Conservation (phyloP, 2,797 vertebrate species). For the Amazona ochrocephala region DNA sequence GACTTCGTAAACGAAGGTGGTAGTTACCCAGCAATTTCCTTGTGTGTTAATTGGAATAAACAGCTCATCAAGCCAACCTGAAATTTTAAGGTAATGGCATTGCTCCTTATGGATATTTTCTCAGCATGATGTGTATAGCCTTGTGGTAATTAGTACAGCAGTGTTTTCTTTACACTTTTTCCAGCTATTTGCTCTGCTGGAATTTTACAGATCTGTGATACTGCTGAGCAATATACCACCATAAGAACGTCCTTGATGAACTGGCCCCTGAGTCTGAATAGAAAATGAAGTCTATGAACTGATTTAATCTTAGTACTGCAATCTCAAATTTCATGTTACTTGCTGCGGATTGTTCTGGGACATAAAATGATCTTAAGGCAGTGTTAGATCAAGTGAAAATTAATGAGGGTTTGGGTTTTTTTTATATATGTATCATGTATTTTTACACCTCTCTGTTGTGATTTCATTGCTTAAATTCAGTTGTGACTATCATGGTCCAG, state of each 20-base stretch:
- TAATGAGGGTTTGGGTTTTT: background rate
- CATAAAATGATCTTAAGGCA: background rate
- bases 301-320: background rate
- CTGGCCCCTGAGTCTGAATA: background rate
- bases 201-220: slow-evolving; percentile 24
- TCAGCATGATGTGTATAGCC: slow-evolving; percentile 37
- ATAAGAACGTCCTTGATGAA: background rate
- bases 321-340: background rate
- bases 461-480: background rate
- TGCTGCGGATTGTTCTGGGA: background rate
- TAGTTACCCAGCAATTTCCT: slow-evolving; percentile 48
- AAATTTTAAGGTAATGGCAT: slow-evolving; percentile 51
- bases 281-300: background rate
- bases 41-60: slow-evolving; percentile 63
- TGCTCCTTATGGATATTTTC: slow-evolving; percentile 33
- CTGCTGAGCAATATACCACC: background rate
- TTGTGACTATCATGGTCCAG: background rate
- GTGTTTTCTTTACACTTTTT: slow-evolving; percentile 37
- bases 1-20: slow-evolving; percentile 17
- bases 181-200: slow-evolving; percentile 40
- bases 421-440: background rate
- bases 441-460: background rate
- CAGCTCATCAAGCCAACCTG: slow-evolving; percentile 60
- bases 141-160: slow-evolving; percentile 42
- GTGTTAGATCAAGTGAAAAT: background rate